Percentiles rank a stretch among this genome's conserved stretches.
Conservation (phyloP, 2,888 invertebrate genomes). For the Ennomos quercinarius region DNA sequence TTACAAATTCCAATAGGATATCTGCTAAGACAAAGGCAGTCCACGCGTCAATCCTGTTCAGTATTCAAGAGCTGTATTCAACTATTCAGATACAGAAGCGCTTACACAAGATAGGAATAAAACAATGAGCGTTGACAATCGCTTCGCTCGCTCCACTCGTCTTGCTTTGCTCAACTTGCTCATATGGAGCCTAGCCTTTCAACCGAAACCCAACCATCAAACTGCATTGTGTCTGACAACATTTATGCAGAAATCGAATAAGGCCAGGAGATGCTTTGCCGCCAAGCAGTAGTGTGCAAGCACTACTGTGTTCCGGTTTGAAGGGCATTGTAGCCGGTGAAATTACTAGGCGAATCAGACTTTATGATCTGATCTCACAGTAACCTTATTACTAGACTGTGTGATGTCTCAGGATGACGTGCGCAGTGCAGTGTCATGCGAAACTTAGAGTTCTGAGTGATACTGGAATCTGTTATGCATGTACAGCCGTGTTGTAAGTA, state of each 20-base stretch:
- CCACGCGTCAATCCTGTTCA: constrained; percentile 10
- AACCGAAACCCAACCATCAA: constrained; percentile 27
- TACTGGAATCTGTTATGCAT: no score
- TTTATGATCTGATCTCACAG: no score
- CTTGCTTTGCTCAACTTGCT: constrained; percentile 21
- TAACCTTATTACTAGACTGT: no score
- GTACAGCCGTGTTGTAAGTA: no score
- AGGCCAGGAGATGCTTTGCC: constrained; percentile 10
- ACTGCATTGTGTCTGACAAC: constrained; percentile 26
- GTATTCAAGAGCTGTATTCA: constrained; percentile 15
- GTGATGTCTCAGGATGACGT: no score
- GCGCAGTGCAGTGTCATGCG: no score
- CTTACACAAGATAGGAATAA: constrained; percentile 26
- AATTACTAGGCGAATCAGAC: no score
- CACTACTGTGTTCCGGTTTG: no score
- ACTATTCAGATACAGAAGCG: constrained; percentile 13
- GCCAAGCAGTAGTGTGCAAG: no score
- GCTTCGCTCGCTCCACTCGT: constrained; percentile 17
- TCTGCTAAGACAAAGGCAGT: constrained; percentile 18
- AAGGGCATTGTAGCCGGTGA: no score
- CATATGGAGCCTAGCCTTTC: constrained; percentile 23
- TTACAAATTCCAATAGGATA: constrained; percentile 11
- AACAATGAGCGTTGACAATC: constrained; percentile 27
- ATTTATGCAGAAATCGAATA: constrained; percentile 9
- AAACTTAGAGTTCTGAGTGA: no score